Evolutionary conservation across 1,140 invertebrate genomes (phyloP).

Genomic region (Lasioglossum albipes): DNA sequence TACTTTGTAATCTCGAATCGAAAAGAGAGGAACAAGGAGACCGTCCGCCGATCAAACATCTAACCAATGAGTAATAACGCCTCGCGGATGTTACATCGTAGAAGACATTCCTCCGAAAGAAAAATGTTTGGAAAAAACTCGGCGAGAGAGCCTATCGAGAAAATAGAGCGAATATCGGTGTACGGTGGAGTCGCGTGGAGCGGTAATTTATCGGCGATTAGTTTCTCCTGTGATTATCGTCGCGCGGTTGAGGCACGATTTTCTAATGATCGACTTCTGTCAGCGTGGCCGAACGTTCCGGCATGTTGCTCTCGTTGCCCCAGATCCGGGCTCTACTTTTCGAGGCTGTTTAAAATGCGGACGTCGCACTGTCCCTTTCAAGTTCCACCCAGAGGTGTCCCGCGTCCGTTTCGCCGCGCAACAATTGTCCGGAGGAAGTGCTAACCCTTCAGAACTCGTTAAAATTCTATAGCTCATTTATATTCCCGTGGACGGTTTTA

Average conservation of each 20-base stretch:
- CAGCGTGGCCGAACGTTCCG: neutral
- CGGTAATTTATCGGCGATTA: neutral
- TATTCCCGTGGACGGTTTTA: too few relatives aligned
- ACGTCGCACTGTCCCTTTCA: conserved; percentile 41
- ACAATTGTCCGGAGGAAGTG: conserved; percentile 23
- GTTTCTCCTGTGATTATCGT: conserved; percentile 7
- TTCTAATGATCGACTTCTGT: conserved; percentile 14
- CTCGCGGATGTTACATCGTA: neutral
- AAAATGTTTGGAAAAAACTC: too few relatives aligned
- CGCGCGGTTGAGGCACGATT: neutral
- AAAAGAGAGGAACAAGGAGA: neutral
- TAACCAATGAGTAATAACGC: neutral
- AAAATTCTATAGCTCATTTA: too few relatives aligned
- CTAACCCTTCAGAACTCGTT: neutral
- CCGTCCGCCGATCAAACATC: neutral
- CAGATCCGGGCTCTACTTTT: conserved; percentile 19
- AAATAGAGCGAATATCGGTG: neutral
- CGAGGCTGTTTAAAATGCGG: conserved; percentile 35
- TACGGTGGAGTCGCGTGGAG: neutral
- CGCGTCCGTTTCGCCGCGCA: conserved; percentile 9
- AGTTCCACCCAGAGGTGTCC: neutral
- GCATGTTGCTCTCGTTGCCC: conserved; percentile 12
- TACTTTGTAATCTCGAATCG: too few relatives aligned
- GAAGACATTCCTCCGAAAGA: neutral
- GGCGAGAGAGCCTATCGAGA: neutral